Conservation (phyloP, 1,140 invertebrate species). For the Zophobas morio region DNA sequence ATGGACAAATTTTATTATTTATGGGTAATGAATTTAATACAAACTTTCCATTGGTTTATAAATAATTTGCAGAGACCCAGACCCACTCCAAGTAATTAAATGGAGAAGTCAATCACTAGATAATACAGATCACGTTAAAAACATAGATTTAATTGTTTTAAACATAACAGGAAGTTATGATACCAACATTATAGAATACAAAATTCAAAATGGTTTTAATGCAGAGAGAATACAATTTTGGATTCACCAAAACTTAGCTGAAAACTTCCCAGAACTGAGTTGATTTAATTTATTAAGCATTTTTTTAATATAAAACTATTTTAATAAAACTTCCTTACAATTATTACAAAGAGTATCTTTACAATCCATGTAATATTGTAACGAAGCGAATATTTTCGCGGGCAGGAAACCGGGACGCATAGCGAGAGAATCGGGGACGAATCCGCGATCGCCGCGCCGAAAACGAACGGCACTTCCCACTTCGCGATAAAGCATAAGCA, state of each 20-base stretch:
- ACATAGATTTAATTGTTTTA: constrained; percentile 5
- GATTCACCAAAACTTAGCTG: constrained; percentile 1
- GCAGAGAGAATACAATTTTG: constrained; percentile 5
- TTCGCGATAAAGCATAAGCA: no score
- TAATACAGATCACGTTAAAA: background rate
- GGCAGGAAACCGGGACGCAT: no score
- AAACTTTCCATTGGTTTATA: background rate
- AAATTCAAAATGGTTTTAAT: constrained; percentile 2
- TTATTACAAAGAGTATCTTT: no score
- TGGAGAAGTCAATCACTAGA: constrained; percentile 12
- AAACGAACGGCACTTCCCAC: no score
- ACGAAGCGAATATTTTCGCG: no score
- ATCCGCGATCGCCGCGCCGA: no score
- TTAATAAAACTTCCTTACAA: no score
- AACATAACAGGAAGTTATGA: constrained; percentile 24
- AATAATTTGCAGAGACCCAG: constrained; percentile 8
- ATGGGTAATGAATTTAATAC: constrained; percentile 50
- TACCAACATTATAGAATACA: constrained; percentile 1
- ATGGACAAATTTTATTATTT: constrained; percentile 59
- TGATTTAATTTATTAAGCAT: background rate
- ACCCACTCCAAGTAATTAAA: background rate
- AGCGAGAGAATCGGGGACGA: no score
- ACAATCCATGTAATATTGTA: no score
- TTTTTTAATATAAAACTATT: no score
- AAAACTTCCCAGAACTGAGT: constrained; percentile 5